phyloP scores from a whole-genome alignment of 2,888 invertebrate species.

The Drosophila mettleri region DNA sequence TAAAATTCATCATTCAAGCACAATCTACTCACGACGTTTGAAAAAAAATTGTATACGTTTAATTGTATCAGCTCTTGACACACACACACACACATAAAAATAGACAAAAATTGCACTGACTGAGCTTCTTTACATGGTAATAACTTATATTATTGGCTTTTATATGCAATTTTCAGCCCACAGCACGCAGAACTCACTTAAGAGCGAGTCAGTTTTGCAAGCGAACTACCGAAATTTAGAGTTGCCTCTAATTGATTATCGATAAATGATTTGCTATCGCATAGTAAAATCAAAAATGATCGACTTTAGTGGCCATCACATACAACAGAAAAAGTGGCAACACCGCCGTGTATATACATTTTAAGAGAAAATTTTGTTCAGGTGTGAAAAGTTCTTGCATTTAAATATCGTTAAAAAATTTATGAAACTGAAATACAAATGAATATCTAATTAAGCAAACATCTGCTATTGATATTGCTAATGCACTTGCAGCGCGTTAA shows the following conservation, averaged over 20 bases:
- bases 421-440: conserved; percentile 19
- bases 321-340: conserved; percentile 47
- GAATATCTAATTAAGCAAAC: background rate
- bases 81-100: conserved; percentile 44
- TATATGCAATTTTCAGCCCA: conserved; percentile 60
- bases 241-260: conserved; percentile 27
- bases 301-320: conserved; percentile 31
- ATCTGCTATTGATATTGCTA: background rate
- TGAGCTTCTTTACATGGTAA: conserved; percentile 59
- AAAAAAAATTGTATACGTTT: conserved; percentile 25
- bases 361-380: conserved; percentile 68
- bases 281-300: conserved; percentile 16
- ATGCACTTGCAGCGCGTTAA: conserved; percentile 29
- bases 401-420: conserved; percentile 21
- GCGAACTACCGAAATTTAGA: conserved; percentile 36
- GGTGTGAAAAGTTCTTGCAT: conserved; percentile 60
- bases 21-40: conserved; percentile 53
- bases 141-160: conserved; percentile 64
- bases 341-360: conserved; percentile 69
- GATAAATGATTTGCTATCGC: conserved; percentile 33
- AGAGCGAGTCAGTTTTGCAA: conserved; percentile 47
- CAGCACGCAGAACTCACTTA: conserved; percentile 58
- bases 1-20: conserved; percentile 46
- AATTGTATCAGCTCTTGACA: conserved; percentile 29
- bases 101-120: conserved; percentile 31